Evolutionary conservation across 2,888 invertebrate species (phyloP), one percentile per base, ranked within the genome.

Genomic region (Dynastes hyllus): DNA sequence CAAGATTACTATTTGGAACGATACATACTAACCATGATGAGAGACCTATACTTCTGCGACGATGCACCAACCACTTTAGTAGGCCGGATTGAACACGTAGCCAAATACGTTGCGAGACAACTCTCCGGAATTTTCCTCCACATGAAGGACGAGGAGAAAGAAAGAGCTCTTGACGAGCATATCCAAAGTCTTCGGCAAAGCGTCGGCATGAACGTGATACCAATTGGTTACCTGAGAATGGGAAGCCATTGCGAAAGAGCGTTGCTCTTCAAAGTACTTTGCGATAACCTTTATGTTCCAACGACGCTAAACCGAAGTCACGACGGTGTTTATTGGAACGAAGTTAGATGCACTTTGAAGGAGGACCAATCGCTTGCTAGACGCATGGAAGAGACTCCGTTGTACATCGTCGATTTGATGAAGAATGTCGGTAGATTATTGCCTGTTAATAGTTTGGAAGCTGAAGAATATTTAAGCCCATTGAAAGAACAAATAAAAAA

Each of bases 221-320:
- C 91, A 0, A 84, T 91, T 8, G 91, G 91, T 0, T 88, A 86
- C 82, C 80, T 91, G 53, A 87, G 90, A 61, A 85, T 90, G 22
- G 91, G 91, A 2, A 89, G 89, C n/a, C 88, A 89, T 80, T 88
- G 91, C 77, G 91, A 91, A 81, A 86, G 90, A 78, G 90, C 92
- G 0, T 80, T 92, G 22, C 87, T 92, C 1, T 92, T 91, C 84
- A 91, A 91, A 86, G 90, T 90, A 1, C 84, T 92, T n/a, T 91
- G 91, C 1, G 92, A 92, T 82, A 86, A 88, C 81, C 87, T 91
- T 77, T 87, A 88, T 13, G 86, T 92, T 40, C 91, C 91, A 0
- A 88, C 89, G 51, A 88, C 90, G 2, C 84, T 92, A 27, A 88
- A 90, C 2, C 88, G 90, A 55, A 85, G 86, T n/a, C 82, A 67